Conservation (phyloP, 2,888 invertebrate genomes). For the Sylvicola fuscatus region DNA sequence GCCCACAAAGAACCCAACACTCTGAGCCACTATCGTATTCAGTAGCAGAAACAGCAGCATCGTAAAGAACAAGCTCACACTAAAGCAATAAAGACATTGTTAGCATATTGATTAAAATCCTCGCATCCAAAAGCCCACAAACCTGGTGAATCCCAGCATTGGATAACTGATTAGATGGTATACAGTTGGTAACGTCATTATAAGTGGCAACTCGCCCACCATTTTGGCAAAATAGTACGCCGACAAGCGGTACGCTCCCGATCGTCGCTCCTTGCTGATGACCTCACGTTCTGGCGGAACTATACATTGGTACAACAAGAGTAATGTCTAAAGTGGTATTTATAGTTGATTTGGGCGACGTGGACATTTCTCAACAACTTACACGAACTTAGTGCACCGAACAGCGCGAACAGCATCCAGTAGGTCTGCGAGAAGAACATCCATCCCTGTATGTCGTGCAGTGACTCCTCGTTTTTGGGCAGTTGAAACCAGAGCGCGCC, state of each 20-base stretch:
- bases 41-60: conserved; percentile 45
- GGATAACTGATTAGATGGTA: conserved; percentile 60
- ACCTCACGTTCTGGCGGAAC: conserved; percentile 63
- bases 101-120: neutral
- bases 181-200: conserved; percentile 50
- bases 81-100: conserved; percentile 7
- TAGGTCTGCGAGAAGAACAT: conserved; percentile 68
- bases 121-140: conserved; percentile 4
- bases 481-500: conserved; percentile 62
- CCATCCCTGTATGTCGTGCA: conserved; percentile 64
- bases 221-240: conserved; percentile 67
- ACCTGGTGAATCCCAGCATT: conserved; percentile 37
- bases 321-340: conserved; percentile 1
- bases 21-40: conserved; percentile 54
- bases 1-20: conserved; percentile 60
- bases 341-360: neutral
- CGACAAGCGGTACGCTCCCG: conserved; percentile 57
- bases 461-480: conserved; percentile 48
- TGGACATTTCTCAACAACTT: conserved; percentile 21
- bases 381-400: conserved; percentile 62
- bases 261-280: conserved; percentile 55
- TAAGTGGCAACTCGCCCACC: conserved; percentile 57
- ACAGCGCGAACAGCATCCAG: conserved; percentile 63
- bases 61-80: conserved; percentile 42
- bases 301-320: conserved; percentile 18